Percentiles rank a stretch among this genome's conserved stretches.
Evolutionary conservation across 1,140 invertebrate genomes (phyloP).

Genomic region (Drosophila burlai): DNA sequence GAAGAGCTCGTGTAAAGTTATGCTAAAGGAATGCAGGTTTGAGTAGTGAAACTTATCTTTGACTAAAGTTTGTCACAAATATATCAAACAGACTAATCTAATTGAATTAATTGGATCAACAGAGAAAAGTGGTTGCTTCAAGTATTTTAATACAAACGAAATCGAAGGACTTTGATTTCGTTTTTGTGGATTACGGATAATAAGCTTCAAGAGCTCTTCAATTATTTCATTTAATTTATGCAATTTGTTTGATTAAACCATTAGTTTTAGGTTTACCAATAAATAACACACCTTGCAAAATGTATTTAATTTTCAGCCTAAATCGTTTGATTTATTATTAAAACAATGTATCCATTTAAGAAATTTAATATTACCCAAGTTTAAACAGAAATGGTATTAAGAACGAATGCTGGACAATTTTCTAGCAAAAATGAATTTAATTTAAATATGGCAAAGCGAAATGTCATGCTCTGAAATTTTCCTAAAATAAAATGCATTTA

Average conservation of each 20-base stretch:
- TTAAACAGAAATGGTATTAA: not conserved
- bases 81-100: not conserved
- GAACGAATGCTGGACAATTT: not conserved
- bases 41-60: not conserved
- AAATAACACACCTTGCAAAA: not conserved
- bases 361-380: not conserved
- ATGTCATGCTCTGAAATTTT: not conserved
- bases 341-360: no score
- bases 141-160: not conserved
- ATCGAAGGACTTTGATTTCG: not conserved
- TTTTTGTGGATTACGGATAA: no score
- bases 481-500: conserved; percentile 5
- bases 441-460: not conserved
- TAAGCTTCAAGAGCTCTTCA: not conserved
- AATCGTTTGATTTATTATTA: not conserved
- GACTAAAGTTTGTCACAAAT: not conserved
- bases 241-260: not conserved
- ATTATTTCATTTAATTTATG: not conserved
- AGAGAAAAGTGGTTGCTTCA: not conserved
- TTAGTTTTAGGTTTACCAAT: not conserved
- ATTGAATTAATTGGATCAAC: no score
- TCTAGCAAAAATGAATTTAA: not conserved
- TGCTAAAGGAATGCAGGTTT: not conserved
- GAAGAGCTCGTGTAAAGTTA: not conserved
- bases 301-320: not conserved